Evolutionary conservation across 2,888 invertebrate genomes (phyloP).

Genomic region (Bibio marci): DNA sequence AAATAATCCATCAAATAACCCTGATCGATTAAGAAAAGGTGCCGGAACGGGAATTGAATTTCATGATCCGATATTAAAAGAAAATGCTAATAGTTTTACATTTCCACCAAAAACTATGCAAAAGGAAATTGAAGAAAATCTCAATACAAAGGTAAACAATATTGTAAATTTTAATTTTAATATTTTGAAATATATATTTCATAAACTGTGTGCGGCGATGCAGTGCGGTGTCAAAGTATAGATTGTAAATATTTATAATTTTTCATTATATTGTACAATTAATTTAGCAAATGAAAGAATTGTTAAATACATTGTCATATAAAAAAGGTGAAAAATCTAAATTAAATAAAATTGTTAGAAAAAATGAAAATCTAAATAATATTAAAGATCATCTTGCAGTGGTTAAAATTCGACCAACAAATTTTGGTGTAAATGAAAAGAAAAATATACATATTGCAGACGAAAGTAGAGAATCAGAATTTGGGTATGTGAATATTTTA

Average conservation of each 20-base stretch:
- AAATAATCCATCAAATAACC: constrained; percentile 38
- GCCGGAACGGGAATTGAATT: constrained; percentile 42
- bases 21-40: constrained; percentile 42
- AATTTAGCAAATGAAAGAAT: constrained; percentile 14
- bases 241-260: no score
- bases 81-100: constrained; percentile 10
- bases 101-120: constrained; percentile 11
- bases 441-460: no score
- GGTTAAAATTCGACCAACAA: no score
- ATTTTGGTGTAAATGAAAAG: no score
- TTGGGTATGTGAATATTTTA: no score
- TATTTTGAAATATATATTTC: no score
- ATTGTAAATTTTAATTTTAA: no score
- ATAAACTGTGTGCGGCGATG: no score
- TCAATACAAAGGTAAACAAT: constrained; percentile 7
- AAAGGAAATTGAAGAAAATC: constrained; percentile 13
- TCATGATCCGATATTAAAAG: constrained; percentile 33
- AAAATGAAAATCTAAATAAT: constrained; percentile 5
- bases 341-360: constrained; percentile 26
- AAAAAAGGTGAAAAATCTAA: constrained; percentile 14
- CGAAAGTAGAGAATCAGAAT: no score
- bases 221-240: no score
- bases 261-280: no score
- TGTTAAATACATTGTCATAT: constrained; percentile 18
- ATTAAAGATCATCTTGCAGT: no score